These are phyloP conservation scores for Anabas testudineus DNA, from an alignment of 2,797 vertebrate species.

Conservation along the genomic window DNA sequence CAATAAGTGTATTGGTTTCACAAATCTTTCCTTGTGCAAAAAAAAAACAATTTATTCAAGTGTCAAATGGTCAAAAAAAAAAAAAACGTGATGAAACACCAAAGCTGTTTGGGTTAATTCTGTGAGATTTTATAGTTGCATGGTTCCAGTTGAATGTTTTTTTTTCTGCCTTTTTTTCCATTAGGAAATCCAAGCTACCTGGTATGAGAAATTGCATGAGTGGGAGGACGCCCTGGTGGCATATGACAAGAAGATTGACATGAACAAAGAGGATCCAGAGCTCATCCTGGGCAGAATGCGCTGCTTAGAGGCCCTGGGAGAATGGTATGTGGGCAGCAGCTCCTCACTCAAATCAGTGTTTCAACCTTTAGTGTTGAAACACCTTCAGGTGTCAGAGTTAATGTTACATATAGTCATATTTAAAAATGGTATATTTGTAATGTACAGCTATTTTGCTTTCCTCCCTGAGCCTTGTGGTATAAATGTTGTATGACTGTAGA, in stretches of 20 bases:
- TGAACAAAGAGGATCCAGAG: constrained; percentile 98
- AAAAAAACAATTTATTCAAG: neutral
- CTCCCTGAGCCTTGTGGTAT: neutral
- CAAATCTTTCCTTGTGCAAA: neutral
- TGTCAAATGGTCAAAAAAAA: neutral
- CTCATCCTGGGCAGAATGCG: constrained; percentile 98
- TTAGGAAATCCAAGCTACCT: constrained; percentile 99
- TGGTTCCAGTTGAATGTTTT: constrained; percentile 9
- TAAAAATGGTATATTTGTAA: constrained; percentile 4
- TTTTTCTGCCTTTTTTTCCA: neutral
- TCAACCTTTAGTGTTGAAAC: no score
- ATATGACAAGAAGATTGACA: constrained; percentile 98
- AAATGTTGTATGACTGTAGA: constrained; percentile 15
- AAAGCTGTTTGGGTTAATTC: neutral
- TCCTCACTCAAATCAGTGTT: constrained; percentile 7
- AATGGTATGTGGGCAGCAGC: constrained; percentile 88
- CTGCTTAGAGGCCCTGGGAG: constrained; percentile 96
- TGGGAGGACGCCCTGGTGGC: constrained; percentile 98
- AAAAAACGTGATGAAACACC: neutral
- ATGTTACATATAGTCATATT: neutral
- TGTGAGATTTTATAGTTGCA: neutral
- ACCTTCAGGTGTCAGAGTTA: constrained; percentile 11
- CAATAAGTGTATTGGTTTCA: neutral
- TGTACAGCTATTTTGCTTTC: neutral
- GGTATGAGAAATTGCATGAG: constrained; percentile 99